Evolutionary conservation across 2,797 vertebrate species (phyloP).

Genomic region (Thalassophryne amazonica): DNA sequence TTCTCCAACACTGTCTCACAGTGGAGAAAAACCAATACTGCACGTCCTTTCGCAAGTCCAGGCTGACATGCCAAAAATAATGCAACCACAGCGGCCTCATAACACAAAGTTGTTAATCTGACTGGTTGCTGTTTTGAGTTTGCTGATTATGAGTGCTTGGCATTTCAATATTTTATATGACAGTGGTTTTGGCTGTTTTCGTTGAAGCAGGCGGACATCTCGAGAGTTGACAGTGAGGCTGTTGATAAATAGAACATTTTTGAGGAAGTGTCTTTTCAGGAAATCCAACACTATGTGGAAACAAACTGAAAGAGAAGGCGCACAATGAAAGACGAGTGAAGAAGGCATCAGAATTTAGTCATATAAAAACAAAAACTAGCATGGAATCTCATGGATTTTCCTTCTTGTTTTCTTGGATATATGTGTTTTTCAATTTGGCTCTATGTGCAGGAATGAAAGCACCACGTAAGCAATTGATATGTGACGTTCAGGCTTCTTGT

Average conservation of each 20-base stretch:
- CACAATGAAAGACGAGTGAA: not conserved
- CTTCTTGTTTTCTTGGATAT: slow-evolving; percentile 17
- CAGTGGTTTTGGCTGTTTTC: too few relatives aligned
- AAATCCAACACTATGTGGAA: slow-evolving; percentile 20
- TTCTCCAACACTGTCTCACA: slow-evolving; percentile 47
- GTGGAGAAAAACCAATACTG: slow-evolving; percentile 42
- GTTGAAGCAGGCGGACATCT: too few relatives aligned
- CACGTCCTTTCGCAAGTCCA: slow-evolving; percentile 13
- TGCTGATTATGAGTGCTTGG: too few relatives aligned
- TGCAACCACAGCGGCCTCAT: not conserved
- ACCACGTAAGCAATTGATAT: slow-evolving; percentile 51
- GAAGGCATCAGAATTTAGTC: not conserved
- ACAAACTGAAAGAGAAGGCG: slow-evolving; percentile 6
- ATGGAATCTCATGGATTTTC: slow-evolving; percentile 17
- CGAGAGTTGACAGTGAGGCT: too few relatives aligned
- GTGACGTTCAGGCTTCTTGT: too few relatives aligned
- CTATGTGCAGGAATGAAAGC: not conserved
- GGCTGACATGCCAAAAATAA: slow-evolving; percentile 6
- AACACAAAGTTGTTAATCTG: not conserved
- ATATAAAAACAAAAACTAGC: not conserved
- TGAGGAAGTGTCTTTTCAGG: slow-evolving; percentile 62
- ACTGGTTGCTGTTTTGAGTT: too few relatives aligned
- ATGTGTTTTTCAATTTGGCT: slow-evolving; percentile 14
- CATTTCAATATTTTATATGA: too few relatives aligned
- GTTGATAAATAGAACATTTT: too few relatives aligned